Base-by-base conservation (phyloP, 2,888 invertebrate genomes). In the Cepaea hortensis region DNA sequence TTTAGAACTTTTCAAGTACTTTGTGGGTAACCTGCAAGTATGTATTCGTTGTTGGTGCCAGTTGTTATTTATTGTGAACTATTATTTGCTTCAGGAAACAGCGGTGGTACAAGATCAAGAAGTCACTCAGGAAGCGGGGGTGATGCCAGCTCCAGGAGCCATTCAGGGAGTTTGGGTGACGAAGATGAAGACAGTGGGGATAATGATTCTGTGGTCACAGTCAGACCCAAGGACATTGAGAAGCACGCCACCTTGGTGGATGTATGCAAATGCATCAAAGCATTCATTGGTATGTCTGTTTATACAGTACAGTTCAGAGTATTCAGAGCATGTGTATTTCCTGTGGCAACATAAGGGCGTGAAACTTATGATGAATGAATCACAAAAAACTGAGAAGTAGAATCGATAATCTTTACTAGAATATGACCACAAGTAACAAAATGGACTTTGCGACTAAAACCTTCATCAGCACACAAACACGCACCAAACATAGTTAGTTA, bases 171-270 rank as follows among this genome's bases (percentile, higher is more conserved):
- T 79, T 61, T 84, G 7, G 87, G 84, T 50, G 87, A 87, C 81
- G 88, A 79, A 65, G 91, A 90, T 20, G 91, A 90, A 7, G 90
- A 90, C 15, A 88, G 88, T 81, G 90, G 87, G 55, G 91, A 91
- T 82, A 90, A 92, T 86, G 92, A 92, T 85, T 91, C 91, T 70
- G 90, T 92, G 48, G 90, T 92, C 18, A 92, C 92, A 65, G 91
- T 92, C 15, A 88, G 88, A 84, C 90, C 90, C 9, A 91, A 91
- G 76, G 91, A 90, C 68, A 89, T 89, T 61, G 91, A 91, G 18
- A 75, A 88, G 73, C 90, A 90, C 62, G 90, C 89, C 18, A 89
- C 91, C 5, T 81, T 92, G 15, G 84, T 87, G 85, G 91, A 92
- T 20, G 85, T 92, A 65, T 90, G 91, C 81, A 91, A 91, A 76